phyloP scores from a whole-genome alignment of 2,113 vertebrate genomes.

The Argyrosomus japonicus region DNA sequence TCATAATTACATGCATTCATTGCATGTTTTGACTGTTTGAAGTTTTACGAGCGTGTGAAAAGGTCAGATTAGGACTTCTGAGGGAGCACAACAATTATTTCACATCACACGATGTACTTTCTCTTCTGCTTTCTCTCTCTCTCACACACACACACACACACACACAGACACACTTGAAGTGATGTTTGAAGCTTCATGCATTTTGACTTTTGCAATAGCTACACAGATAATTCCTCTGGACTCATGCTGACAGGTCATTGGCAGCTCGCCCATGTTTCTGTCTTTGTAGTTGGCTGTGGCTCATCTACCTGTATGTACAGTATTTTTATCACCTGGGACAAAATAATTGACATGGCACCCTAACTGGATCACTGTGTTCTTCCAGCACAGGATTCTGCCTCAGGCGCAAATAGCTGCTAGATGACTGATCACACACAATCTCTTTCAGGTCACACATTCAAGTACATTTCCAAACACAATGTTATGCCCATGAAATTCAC shows the following conservation, averaged over 20 bases:
- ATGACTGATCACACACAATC: slow-evolving; percentile 14
- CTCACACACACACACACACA: neutral
- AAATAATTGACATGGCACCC: slow-evolving; percentile 52
- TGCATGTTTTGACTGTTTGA: slow-evolving; percentile 12
- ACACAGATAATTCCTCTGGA: slow-evolving; percentile 25
- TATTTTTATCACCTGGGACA: slow-evolving; percentile 39
- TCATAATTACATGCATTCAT: slow-evolving; percentile 53
- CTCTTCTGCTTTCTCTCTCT: no score
- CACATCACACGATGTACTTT: neutral
- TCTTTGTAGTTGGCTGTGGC: slow-evolving; percentile 44
- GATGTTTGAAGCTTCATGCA: slow-evolving; percentile 6
- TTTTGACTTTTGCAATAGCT: slow-evolving; percentile 28
- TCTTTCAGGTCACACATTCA: slow-evolving; percentile 14
- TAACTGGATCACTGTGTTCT: slow-evolving; percentile 60
- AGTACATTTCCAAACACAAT: neutral
- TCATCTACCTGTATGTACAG: slow-evolving; percentile 3
- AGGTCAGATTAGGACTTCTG: neutral
- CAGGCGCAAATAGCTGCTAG: slow-evolving; percentile 46
- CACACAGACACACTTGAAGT: slow-evolving; percentile 4
- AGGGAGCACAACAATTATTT: slow-evolving; percentile 4
- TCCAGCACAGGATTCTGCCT: slow-evolving; percentile 29
- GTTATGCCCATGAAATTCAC: neutral
- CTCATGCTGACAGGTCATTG: slow-evolving; percentile 35
- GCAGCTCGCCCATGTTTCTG: slow-evolving; percentile 22
- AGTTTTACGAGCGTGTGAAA: neutral